A percentile compares a stretch with the other conserved stretches of the same genome.
These are phyloP conservation scores for Muntiacus muntjak DNA, from an alignment of 2,113 vertebrate species.

Conservation along the genomic window DNA sequence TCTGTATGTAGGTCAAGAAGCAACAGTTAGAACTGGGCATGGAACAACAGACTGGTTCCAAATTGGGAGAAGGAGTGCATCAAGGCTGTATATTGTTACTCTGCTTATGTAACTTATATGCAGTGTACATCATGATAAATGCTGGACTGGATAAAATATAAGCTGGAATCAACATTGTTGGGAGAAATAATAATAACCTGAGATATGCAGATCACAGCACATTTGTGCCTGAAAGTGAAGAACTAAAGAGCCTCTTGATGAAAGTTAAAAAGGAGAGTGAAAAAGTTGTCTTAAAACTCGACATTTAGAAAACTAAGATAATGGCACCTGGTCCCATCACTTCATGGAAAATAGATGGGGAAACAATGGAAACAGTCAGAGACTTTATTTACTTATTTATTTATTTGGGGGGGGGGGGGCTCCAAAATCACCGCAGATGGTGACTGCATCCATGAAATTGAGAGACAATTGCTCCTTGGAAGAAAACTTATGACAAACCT, in stretches of 20 bases:
- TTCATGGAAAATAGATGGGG: background rate
- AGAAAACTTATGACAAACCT: background rate
- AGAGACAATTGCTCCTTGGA: background rate
- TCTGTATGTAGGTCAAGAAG: background rate
- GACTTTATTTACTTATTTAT: too few relatives aligned
- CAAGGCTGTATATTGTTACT: background rate
- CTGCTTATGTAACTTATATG: background rate
- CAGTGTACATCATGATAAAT: background rate
- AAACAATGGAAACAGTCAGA: background rate
- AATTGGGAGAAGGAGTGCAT: background rate
- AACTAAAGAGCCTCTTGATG: background rate
- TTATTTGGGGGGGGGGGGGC: fast-evolving
- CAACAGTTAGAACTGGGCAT: background rate
- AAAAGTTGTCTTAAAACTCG: background rate
- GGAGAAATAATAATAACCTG: background rate
- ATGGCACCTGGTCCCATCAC: background rate
- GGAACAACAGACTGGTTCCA: background rate
- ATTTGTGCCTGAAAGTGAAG: background rate
- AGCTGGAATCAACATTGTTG: background rate
- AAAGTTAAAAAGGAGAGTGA: background rate
- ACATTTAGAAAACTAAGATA: background rate
- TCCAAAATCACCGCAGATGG: background rate
- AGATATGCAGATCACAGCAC: background rate
- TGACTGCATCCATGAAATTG: background rate
- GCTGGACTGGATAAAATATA: background rate